These are phyloP conservation scores for Prorops nasuta DNA, from an alignment of 1,140 invertebrate species.

Conservation along the genomic window DNA sequence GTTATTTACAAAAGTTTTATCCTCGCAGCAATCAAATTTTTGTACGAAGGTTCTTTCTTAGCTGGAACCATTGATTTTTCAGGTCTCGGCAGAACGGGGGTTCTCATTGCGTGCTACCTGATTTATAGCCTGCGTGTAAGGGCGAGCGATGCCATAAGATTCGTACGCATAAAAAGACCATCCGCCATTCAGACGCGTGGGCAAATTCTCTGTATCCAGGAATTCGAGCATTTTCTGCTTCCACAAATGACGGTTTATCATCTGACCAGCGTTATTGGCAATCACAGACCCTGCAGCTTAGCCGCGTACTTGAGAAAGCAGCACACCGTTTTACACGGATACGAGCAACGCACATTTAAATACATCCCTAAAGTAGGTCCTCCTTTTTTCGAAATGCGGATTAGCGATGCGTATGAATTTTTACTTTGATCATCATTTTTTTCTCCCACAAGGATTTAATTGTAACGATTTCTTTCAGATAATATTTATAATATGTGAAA, in stretches of 20 bases:
- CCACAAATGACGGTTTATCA: conserved; percentile 78
- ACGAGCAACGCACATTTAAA: conserved; percentile 75
- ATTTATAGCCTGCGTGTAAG: conserved; percentile 75
- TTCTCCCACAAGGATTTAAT: background rate
- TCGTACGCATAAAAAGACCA: conserved; percentile 76
- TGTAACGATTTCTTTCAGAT: conserved; percentile 59
- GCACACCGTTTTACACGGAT: conserved; percentile 73
- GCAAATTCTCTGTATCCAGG: conserved; percentile 78
- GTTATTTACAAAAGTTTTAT: no score
- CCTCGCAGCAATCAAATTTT: no score
- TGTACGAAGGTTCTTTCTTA: no score
- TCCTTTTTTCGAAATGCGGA: background rate
- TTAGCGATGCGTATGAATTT: background rate
- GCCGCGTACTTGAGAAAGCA: conserved; percentile 74
- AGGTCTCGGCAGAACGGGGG: conserved; percentile 81
- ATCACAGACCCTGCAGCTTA: conserved; percentile 67
- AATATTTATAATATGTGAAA: conserved; percentile 73
- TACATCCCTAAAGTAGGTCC: conserved; percentile 73
- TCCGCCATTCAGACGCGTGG: conserved; percentile 78
- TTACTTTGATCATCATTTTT: conserved; percentile 4
- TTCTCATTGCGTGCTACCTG: conserved; percentile 83
- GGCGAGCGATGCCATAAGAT: conserved; percentile 78
- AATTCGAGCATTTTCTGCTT: conserved; percentile 79
- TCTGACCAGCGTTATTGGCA: conserved; percentile 51
- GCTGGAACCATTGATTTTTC: no score